These are phyloP conservation scores for Felis catus DNA, from an alignment of 2,113 vertebrate genomes.

Conservation along the genomic window DNA sequence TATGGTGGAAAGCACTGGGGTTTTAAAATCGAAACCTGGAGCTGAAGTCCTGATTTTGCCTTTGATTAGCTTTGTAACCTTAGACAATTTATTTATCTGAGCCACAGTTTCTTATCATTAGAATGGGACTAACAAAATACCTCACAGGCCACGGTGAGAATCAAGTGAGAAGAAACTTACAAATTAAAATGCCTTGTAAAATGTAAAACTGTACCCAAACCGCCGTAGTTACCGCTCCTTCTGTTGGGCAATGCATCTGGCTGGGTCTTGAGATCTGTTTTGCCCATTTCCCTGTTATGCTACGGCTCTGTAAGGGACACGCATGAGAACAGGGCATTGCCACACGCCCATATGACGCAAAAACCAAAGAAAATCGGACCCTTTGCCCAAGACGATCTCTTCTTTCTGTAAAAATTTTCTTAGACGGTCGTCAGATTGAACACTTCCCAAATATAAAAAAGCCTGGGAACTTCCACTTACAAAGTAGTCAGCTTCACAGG, in stretches of 20 bases:
- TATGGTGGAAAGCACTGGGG: neutral
- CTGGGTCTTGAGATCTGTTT: neutral
- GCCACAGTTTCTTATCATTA: conserved; percentile 13
- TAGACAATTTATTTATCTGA: neutral
- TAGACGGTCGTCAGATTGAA: neutral
- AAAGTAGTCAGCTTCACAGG: neutral
- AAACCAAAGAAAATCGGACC: neutral
- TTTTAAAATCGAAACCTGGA: conserved; percentile 21
- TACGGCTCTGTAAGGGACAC: neutral
- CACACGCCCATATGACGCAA: neutral
- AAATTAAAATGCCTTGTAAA: conserved; percentile 15
- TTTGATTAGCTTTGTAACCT: neutral
- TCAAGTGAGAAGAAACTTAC: neutral
- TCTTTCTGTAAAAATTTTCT: neutral
- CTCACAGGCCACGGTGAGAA: neutral
- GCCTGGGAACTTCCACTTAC: neutral
- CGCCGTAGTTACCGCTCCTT: neutral
- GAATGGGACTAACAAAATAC: conserved; percentile 17
- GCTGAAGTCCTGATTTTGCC: neutral
- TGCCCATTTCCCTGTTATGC: neutral
- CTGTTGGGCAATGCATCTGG: neutral
- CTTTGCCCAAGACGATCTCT: neutral
- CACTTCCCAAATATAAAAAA: neutral
- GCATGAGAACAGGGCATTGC: neutral
- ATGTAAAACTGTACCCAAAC: neutral